Conservation (phyloP, 2,888 invertebrate genomes). For the Himalopsyche kuldschensis region DNA sequence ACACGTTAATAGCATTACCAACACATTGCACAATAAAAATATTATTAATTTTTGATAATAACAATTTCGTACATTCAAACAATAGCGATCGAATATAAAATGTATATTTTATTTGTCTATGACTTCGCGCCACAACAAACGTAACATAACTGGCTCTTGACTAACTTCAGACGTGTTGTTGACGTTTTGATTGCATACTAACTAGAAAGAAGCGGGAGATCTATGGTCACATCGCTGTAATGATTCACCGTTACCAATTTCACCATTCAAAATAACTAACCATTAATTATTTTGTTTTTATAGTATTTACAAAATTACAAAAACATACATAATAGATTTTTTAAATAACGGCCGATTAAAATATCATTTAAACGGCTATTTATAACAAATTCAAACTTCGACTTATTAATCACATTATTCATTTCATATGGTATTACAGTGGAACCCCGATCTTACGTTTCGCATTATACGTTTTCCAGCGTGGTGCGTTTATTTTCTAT, state of each 20-base stretch:
- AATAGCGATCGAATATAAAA: not conserved
- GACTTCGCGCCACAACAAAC: not conserved
- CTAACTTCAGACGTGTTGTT: not conserved
- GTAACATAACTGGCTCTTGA: not conserved
- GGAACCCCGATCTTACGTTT: no score
- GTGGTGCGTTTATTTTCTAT: no score
- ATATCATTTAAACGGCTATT: no score
- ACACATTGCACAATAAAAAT: not conserved
- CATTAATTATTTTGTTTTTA: no score
- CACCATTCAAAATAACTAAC: not conserved
- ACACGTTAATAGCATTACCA: not conserved
- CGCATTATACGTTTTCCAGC: no score
- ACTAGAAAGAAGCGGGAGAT: not conserved
- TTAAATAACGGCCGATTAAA: no score
- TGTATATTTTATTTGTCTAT: not conserved
- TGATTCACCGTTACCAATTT: not conserved
- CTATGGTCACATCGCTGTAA: not conserved
- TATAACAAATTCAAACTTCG: no score
- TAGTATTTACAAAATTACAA: no score
- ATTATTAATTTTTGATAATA: not conserved
- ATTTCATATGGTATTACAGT: no score
- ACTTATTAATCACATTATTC: no score
- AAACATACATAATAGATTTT: no score
- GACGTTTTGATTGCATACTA: not conserved
- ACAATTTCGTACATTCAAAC: not conserved